Conservation (phyloP, 1,140 invertebrate genomes). For the Aphaenogaster floridana region DNA sequence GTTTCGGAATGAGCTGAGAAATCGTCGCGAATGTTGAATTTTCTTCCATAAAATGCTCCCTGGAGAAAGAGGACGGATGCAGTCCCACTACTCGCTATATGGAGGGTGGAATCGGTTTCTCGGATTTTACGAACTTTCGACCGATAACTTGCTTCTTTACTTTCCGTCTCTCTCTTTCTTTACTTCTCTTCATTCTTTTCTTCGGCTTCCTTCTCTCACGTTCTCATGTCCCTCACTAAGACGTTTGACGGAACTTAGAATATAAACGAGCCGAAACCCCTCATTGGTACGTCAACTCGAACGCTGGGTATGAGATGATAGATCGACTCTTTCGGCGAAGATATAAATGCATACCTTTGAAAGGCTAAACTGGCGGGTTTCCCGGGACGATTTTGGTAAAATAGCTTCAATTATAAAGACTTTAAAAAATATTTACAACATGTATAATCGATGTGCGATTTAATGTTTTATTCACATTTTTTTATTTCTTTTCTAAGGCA, state of each 20-base stretch:
- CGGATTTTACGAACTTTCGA: slow-evolving; percentile 74
- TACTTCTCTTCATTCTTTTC: slow-evolving; percentile 21
- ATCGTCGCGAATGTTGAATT: slow-evolving; percentile 74
- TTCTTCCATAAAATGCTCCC: slow-evolving; percentile 75
- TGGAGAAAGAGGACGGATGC: slow-evolving; percentile 50
- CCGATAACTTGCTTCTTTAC: slow-evolving; percentile 64
- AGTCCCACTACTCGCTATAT: slow-evolving; percentile 57
- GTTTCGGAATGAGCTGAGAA: slow-evolving; percentile 75
- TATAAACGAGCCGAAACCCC: slow-evolving; percentile 77
- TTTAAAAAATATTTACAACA: slow-evolving; percentile 8
- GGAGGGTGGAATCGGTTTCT: slow-evolving; percentile 76
- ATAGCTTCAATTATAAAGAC: slow-evolving; percentile 82
- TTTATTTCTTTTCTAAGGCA: background rate
- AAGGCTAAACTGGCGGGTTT: slow-evolving; percentile 68
- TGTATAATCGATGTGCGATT: background rate
- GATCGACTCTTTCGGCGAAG: slow-evolving; percentile 75
- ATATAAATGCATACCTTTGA: slow-evolving; percentile 70
- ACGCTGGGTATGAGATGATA: slow-evolving; percentile 75
- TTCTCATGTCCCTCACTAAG: slow-evolving; percentile 50
- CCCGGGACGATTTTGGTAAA: slow-evolving; percentile 94
- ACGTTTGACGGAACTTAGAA: slow-evolving; percentile 78
- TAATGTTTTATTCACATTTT: background rate
- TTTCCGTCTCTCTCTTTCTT: slow-evolving; percentile 18
- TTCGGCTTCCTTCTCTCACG: slow-evolving; percentile 51
- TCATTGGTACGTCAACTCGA: slow-evolving; percentile 73